phyloP scores from a whole-genome alignment of 1,140 invertebrate genomes.

The Polypedilum pembai region DNA sequence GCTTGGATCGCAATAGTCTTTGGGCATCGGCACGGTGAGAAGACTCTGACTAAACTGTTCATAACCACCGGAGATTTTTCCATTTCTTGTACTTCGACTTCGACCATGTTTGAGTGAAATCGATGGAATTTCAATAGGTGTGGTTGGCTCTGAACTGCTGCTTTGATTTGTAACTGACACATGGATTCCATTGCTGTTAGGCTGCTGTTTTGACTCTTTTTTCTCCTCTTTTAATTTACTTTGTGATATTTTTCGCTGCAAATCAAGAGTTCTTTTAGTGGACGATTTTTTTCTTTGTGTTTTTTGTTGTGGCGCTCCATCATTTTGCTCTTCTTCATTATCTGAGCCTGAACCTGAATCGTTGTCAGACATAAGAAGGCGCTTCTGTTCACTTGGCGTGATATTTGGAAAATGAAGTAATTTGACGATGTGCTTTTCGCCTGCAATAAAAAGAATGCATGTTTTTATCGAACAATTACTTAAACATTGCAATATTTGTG shows the following conservation, averaged over 20 bases:
- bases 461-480: no score
- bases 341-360: constrained; percentile 37
- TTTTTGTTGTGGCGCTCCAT: not conserved
- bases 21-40: constrained; percentile 60
- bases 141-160: constrained; percentile 31
- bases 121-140: constrained; percentile 31
- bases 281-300: constrained; percentile 8
- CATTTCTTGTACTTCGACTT: constrained; percentile 34
- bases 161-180: constrained; percentile 13
- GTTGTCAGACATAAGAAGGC: not conserved
- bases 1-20: constrained; percentile 75
- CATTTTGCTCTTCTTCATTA: constrained; percentile 34
- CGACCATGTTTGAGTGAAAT: constrained; percentile 30
- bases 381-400: constrained; percentile 38
- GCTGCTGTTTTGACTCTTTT: constrained; percentile 29
- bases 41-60: constrained; percentile 68
- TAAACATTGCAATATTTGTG: no score
- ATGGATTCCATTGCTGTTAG: constrained; percentile 29
- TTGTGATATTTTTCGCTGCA: constrained; percentile 25
- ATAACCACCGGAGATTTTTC: constrained; percentile 55
- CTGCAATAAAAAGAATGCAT: constrained; percentile 32
- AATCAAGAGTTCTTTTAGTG: not conserved
- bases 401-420: constrained; percentile 41
- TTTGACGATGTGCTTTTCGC: constrained; percentile 42
- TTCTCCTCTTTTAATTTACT: constrained; percentile 26